These are phyloP conservation scores for Diglossa cyanea DNA, from an alignment of 2,797 vertebrate genomes.

Conservation along the genomic window DNA sequence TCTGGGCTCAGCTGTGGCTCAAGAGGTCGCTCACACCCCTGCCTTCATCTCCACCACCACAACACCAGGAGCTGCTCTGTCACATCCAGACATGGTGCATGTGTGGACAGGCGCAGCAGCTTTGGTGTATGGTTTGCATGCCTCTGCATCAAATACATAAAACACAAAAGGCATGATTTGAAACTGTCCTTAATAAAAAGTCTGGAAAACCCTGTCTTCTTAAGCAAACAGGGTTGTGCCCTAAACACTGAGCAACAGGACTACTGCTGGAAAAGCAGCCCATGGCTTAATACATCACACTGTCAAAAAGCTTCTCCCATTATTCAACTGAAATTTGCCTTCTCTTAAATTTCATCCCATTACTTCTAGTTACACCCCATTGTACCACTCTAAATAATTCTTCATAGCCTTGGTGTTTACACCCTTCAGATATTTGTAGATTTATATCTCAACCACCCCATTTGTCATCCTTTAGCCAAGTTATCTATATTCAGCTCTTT, in stretches of 20 bases:
- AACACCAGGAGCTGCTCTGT: rapidly evolving
- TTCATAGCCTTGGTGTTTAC: constrained; percentile 72
- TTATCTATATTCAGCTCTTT: constrained; percentile 70
- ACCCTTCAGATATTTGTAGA: constrained; percentile 70
- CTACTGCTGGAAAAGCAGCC: constrained; percentile 29
- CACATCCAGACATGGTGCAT: rapidly evolving
- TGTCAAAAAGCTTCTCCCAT: constrained; percentile 67
- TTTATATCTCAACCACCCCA: constrained; percentile 64
- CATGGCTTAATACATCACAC: constrained; percentile 58
- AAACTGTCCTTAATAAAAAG: neutral
- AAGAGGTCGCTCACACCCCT: neutral
- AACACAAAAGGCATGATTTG: neutral
- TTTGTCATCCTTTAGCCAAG: constrained; percentile 70
- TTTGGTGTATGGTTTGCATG: neutral
- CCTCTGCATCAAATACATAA: neutral
- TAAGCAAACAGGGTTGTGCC: constrained; percentile 42
- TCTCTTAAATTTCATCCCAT: constrained; percentile 71
- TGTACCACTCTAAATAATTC: constrained; percentile 70
- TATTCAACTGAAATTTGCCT: constrained; percentile 69
- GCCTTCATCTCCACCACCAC: neutral
- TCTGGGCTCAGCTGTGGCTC: neutral
- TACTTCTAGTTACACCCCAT: constrained; percentile 71
- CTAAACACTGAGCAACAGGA: constrained; percentile 19
- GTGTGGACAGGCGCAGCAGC: neutral
- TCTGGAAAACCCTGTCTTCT: constrained; percentile 3